Base-by-base conservation (phyloP, 2,888 invertebrate genomes). In the Sinhomidia bicolor region DNA sequence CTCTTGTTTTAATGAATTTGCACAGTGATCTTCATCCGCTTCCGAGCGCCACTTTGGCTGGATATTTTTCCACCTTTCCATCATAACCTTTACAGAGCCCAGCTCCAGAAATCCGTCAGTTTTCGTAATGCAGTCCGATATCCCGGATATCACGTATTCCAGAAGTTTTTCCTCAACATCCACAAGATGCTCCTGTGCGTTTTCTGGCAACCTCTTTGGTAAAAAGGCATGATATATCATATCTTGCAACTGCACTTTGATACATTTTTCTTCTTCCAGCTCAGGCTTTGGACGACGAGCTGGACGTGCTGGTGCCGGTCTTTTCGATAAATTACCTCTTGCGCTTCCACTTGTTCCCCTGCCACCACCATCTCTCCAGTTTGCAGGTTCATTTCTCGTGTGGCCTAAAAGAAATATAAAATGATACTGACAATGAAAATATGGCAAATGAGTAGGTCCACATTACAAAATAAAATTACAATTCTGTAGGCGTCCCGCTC, bases 31-130 rank as follows among this genome's bases (percentile, higher is more conserved):
- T n/a, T 78, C 78, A 9, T 78, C 78, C 9, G 32, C 29, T 4
- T 51, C 44, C 4, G 78, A 78, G 0, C 23, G n/a, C 78, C 78
- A 78, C 20, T 78, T 78, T n/a, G 78, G 78, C 14, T 78, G 78
- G 7, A 78, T 10, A 3, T 54, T 7, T 29, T 78, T 51, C 78
- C 78, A 78, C 2, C 9, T 14, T 1, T 54, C 6, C n/a, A 78
- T 26, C 54, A 78, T 54, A 4, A 4, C 12, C 12, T 54, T 17
- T 26, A 9, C 51, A 1, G 51, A 10, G 2, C 32, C 32, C 44
- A 78, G 54, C 9, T 54, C 5, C 2, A 9, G 7, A 26, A 54
- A 23, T 54, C 54, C 54, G 5, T 78, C 54, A 3, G 36, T 36
- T 4, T 36, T 26, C 2, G 5, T 36, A 29, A 32, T 29, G 20